Evolutionary conservation across 2,888 invertebrate species (phyloP).

Genomic region (Penaeus monodon): DNA sequence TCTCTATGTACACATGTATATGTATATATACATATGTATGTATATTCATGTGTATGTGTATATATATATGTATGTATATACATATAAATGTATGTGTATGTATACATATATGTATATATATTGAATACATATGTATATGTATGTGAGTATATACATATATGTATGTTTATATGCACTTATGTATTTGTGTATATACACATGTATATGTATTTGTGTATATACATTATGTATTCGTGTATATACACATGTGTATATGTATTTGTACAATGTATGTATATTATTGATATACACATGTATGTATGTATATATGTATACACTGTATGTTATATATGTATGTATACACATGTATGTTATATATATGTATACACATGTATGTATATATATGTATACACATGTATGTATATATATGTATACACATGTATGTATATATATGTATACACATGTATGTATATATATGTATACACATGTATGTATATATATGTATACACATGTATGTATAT

Average conservation of each 20-base stretch:
- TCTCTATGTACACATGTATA: not conserved
- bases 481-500: conserved; percentile 26
- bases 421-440: conserved; percentile 26
- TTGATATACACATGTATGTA: not conserved
- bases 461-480: conserved; percentile 16
- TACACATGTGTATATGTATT: not conserved
- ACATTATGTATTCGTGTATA: too few species aligned
- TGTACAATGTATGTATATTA: not conserved
- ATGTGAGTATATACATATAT: too few species aligned
- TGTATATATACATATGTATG: not conserved
- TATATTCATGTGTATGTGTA: not conserved
- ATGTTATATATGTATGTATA: conserved; percentile 11
- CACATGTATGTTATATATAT: conserved; percentile 14
- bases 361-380: conserved; percentile 29
- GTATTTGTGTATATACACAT: too few species aligned
- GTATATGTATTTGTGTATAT: too few species aligned
- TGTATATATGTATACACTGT: not conserved
- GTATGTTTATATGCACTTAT: too few species aligned
- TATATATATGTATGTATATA: too few species aligned
- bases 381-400: conserved; percentile 20
- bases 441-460: conserved; percentile 22
- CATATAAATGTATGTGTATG: too few species aligned
- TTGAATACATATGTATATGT: too few species aligned
- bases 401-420: conserved; percentile 26
- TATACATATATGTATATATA: too few species aligned